These are phyloP conservation scores for Dioctria rufipes DNA, from an alignment of 2,888 invertebrate species.

Conservation along the genomic window DNA sequence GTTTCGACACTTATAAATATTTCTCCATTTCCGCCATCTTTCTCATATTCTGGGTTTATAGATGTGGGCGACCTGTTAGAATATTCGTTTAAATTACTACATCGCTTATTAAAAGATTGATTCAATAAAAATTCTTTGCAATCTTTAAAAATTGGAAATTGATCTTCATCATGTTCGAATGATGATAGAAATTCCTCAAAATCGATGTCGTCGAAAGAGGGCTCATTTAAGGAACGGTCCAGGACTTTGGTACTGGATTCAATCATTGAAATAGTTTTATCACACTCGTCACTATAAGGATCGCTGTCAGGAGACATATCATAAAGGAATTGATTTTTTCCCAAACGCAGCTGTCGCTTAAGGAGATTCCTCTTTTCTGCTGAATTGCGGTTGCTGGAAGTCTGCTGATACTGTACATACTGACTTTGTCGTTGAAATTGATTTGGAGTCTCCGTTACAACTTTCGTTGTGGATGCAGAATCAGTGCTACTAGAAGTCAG, in stretches of 20 bases:
- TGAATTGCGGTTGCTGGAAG: constrained; percentile 59
- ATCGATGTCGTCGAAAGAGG: constrained; percentile 75
- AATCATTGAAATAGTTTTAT: constrained; percentile 68
- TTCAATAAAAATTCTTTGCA: constrained; percentile 68
- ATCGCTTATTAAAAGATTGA: constrained; percentile 53
- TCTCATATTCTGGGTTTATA: constrained; percentile 37
- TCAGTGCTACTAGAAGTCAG: constrained; percentile 59
- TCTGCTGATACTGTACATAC: constrained; percentile 23
- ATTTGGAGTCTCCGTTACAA: constrained; percentile 16
- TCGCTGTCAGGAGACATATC: constrained; percentile 68
- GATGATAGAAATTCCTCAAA: constrained; percentile 80
- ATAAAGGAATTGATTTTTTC: constrained; percentile 70
- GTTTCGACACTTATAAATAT: constrained; percentile 70
- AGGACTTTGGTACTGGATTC: constrained; percentile 28
- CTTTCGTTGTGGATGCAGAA: constrained; percentile 62
- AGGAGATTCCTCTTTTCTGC: constrained; percentile 64
- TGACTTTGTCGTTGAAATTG: constrained; percentile 47
- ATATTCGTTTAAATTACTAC: constrained; percentile 54
- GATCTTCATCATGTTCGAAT: constrained; percentile 74
- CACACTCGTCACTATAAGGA: constrained; percentile 72
- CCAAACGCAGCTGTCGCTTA: constrained; percentile 70
- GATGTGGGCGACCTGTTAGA: constrained; percentile 43
- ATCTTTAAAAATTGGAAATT: constrained; percentile 72
- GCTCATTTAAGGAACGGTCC: constrained; percentile 70
- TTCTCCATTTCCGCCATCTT: constrained; percentile 64